Percentiles rank a stretch among this genome's conserved stretches.
phyloP scores from a whole-genome alignment of 2,113 vertebrate genomes.

The Maccullochella peelii region DNA sequence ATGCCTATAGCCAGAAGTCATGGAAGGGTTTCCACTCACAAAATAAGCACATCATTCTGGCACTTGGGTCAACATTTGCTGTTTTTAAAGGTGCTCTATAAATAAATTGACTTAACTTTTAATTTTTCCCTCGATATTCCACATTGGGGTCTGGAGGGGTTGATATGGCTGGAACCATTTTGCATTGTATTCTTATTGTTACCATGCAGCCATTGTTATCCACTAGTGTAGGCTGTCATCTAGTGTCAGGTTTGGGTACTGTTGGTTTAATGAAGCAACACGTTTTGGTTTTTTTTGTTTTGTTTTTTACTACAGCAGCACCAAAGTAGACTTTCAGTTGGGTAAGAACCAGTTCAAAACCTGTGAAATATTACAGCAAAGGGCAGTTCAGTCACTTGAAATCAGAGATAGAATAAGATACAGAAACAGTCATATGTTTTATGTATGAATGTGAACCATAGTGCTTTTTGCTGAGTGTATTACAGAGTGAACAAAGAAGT shows the following conservation, averaged over 20 bases:
- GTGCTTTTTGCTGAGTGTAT: neutral
- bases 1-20: neutral
- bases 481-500: neutral
- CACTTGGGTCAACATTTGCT: neutral
- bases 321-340: neutral
- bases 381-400: neutral
- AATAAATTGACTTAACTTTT: neutral
- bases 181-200: constrained; percentile 69
- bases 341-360: neutral
- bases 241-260: constrained; percentile 63
- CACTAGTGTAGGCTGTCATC: constrained; percentile 54
- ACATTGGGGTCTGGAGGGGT: constrained; percentile 22
- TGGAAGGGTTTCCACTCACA: neutral
- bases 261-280: neutral
- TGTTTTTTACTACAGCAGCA: too few species aligned
- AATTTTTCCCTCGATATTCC: neutral
- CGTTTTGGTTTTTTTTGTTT: too few species aligned
- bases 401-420: neutral
- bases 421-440: neutral
- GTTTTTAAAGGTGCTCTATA: neutral
- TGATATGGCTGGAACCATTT: constrained; percentile 74
- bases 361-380: neutral
- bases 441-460: neutral
- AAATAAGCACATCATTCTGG: neutral
- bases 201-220: constrained; percentile 16